Conservation (phyloP, 2,113 vertebrate species). For the Ia io region DNA sequence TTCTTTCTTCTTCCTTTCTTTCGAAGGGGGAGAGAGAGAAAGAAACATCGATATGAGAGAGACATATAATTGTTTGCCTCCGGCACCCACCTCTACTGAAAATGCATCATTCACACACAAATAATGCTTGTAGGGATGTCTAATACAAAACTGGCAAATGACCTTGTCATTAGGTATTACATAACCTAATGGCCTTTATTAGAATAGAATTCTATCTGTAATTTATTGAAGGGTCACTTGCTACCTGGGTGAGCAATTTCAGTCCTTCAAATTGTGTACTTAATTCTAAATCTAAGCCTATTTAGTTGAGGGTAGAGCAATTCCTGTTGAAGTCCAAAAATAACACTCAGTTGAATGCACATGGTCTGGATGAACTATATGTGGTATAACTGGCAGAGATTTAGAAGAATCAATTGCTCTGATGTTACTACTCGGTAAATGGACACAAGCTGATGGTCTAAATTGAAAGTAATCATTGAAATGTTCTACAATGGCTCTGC, state of each 20-base stretch:
- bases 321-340: conserved; percentile 44
- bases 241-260: neutral
- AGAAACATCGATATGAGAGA: no score
- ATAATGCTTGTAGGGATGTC: neutral
- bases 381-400: neutral
- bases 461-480: conserved; percentile 49
- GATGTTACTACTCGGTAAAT: conserved; percentile 44
- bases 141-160: neutral
- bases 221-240: conserved; percentile 8
- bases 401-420: conserved; percentile 48
- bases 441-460: neutral
- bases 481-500: neutral
- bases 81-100: neutral
- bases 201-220: neutral
- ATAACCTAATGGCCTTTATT: neutral
- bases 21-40: no score
- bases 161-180: neutral
- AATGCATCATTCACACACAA: neutral
- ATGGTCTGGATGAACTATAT: neutral
- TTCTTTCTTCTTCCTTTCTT: no score
- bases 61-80: no score
- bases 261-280: neutral
- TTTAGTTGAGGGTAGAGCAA: neutral
- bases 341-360: conserved; percentile 16
- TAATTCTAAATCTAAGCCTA: neutral